Evolutionary conservation across 2,888 invertebrate genomes (phyloP).

Genomic region (Trichopoda pennipes): DNA sequence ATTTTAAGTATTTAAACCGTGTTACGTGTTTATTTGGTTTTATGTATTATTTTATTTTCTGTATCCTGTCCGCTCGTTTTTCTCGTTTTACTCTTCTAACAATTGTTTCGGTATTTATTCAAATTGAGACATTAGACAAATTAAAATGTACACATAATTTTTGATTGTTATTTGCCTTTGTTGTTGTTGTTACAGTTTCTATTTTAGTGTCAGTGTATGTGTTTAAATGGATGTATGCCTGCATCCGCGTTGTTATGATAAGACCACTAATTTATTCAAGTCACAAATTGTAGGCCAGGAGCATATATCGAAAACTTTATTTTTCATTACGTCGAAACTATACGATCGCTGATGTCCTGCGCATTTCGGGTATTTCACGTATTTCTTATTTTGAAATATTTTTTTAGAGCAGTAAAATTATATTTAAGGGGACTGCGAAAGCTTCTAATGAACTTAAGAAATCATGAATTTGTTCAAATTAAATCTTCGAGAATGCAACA

Average conservation of each 20-base stretch:
- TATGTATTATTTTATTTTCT: conserved; percentile 63
- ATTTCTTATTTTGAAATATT: too few relatives aligned
- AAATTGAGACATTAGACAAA: conserved; percentile 80
- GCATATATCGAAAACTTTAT: too few relatives aligned
- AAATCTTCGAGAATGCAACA: too few relatives aligned
- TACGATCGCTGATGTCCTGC: too few relatives aligned
- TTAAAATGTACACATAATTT: conserved; percentile 78
- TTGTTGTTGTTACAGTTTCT: conserved; percentile 53
- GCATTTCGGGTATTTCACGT: too few relatives aligned
- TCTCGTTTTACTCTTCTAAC: conserved; percentile 44
- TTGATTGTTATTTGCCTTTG: conserved; percentile 75
- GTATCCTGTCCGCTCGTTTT: not conserved
- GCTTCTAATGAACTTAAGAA: too few relatives aligned
- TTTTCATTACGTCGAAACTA: too few relatives aligned
- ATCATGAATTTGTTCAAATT: too few relatives aligned
- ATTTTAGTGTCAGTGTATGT: conserved; percentile 21
- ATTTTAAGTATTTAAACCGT: conserved; percentile 37
- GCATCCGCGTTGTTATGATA: not conserved
- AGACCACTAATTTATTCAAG: not conserved
- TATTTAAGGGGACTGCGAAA: too few relatives aligned
- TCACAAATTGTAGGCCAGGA: not conserved
- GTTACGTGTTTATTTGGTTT: conserved; percentile 62
- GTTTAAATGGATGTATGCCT: conserved; percentile 47
- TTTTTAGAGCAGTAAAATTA: too few relatives aligned
- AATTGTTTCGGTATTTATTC: conserved; percentile 74